These are phyloP conservation scores for Xiphorhynchus elegans DNA, from an alignment of 2,113 vertebrate species.

Conservation along the genomic window DNA sequence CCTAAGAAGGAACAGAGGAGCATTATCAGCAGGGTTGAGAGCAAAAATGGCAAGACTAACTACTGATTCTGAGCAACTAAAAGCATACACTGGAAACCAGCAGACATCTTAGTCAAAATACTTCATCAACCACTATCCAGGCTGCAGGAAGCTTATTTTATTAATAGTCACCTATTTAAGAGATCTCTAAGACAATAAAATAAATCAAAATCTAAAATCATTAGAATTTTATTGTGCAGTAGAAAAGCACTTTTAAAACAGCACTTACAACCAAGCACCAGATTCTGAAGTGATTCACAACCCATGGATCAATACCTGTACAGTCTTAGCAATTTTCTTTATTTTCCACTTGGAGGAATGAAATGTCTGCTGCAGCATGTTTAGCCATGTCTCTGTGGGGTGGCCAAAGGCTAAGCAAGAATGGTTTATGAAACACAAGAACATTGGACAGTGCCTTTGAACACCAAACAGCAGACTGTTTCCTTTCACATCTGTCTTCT, in stretches of 20 bases:
- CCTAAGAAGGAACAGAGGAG: not conserved
- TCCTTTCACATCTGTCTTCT: not conserved
- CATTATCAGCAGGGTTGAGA: not conserved
- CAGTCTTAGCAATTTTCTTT: not conserved
- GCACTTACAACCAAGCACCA: not conserved
- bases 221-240: not conserved
- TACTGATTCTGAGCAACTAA: not conserved
- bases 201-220: not conserved
- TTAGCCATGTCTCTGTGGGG: not conserved
- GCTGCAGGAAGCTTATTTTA: not conserved
- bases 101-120: not conserved
- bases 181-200: not conserved
- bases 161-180: not conserved
- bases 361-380: not conserved
- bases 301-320: not conserved
- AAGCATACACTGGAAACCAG: not conserved
- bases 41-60: not conserved
- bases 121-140: not conserved
- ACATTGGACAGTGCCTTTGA: not conserved
- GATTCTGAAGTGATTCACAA: not conserved
- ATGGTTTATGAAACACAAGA: not conserved
- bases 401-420: not conserved
- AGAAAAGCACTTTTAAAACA: not conserved
- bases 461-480: accelerated
- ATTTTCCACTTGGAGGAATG: not conserved